Conservation (phyloP, 2,888 invertebrate species). For the Poecilobothrus nobilitatus region DNA sequence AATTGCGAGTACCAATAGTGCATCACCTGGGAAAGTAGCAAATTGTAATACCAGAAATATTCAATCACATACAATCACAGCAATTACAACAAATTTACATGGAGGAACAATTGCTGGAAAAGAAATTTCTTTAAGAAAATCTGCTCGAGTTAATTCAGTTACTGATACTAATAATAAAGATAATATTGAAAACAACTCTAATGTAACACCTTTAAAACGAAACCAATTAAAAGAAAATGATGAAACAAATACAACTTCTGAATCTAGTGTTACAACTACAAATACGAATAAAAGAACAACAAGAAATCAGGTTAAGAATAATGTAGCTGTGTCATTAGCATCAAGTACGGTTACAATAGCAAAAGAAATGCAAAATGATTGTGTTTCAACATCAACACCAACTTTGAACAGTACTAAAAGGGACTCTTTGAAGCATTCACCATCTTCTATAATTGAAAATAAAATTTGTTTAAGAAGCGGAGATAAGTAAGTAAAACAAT, state of each 20-base stretch:
- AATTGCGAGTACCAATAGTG: conserved; percentile 49
- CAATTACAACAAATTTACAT: conserved; percentile 20
- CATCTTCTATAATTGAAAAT: neutral
- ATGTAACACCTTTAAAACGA: neutral
- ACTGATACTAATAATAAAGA: conserved; percentile 31
- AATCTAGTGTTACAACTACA: neutral
- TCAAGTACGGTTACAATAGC: too few species aligned
- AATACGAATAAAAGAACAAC: neutral
- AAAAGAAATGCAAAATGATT: conserved; percentile 10
- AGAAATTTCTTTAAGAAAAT: conserved; percentile 33
- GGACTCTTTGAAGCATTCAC: neutral
- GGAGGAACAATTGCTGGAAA: conserved; percentile 7
- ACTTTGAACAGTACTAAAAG: neutral
- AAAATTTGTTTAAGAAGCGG: neutral
- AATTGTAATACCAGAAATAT: conserved; percentile 8
- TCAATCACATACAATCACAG: conserved; percentile 20
- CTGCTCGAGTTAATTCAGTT: conserved; percentile 41
- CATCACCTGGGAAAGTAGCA: neutral
- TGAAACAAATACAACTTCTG: neutral
- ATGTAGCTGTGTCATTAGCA: neutral
- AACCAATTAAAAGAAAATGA: neutral
- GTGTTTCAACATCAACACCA: neutral
- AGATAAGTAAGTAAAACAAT: neutral
- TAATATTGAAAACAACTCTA: conserved; percentile 2
- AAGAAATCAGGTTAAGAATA: neutral